A percentile compares a stretch with the other conserved stretches of the same genome.
phyloP scores from a whole-genome alignment of 2,797 vertebrate genomes.

The Bryconaethiops microstoma region DNA sequence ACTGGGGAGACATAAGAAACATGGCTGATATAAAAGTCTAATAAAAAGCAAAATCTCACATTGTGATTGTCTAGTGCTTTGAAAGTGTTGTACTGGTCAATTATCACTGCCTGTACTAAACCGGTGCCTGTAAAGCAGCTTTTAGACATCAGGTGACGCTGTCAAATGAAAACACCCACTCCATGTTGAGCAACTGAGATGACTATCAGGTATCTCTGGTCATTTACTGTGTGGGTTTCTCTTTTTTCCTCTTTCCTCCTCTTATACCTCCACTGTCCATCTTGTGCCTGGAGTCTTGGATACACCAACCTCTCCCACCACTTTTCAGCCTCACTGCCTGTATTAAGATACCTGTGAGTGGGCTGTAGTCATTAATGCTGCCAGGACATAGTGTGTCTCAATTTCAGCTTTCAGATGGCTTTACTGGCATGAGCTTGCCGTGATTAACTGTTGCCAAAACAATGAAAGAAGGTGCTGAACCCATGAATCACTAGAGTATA shows the following conservation, averaged over 20 bases:
- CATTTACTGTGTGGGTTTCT: neutral
- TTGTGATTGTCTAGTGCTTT: neutral
- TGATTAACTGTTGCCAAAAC: neutral
- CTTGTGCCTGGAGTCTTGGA: constrained; percentile 63
- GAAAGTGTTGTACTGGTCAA: neutral
- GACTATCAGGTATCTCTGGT: neutral
- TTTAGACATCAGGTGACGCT: neutral
- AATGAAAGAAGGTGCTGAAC: neutral
- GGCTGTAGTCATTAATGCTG: constrained; percentile 49
- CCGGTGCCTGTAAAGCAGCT: neutral
- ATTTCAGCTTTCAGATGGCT: neutral
- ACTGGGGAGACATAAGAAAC: neutral
- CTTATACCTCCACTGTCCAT: neutral
- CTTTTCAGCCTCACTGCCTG: constrained; percentile 78
- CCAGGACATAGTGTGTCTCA: constrained; percentile 3
- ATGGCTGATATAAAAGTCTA: neutral
- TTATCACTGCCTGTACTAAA: neutral
- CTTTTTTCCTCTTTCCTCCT: constrained; percentile 4
- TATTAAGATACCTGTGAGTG: constrained; percentile 74
- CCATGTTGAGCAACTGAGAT: neutral
- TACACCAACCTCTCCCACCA: constrained; percentile 72
- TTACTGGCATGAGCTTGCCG: neutral
- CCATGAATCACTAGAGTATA: too few relatives aligned
- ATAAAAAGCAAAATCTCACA: neutral
- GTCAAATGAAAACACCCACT: constrained; percentile 11